Percentiles rank a stretch among this genome's conserved stretches.
Evolutionary conservation across 2,888 invertebrate genomes (phyloP).

Genomic region (Matsumyia berberina): DNA sequence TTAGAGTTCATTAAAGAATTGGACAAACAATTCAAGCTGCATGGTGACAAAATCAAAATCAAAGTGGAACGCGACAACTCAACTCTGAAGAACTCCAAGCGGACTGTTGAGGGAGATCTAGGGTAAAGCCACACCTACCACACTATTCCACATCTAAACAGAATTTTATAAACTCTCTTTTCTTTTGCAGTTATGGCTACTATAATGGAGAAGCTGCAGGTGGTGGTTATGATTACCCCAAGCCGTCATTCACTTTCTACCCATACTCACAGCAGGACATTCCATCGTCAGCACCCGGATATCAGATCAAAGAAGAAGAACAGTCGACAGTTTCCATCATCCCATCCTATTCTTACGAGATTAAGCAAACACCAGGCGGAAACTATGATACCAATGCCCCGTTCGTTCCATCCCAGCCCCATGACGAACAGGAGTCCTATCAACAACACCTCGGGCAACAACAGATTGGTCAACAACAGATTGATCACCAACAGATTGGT

Average conservation of each 20-base stretch:
- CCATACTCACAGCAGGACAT: slow-evolving; percentile 90
- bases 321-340: slow-evolving; percentile 86
- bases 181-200: slow-evolving; percentile 82
- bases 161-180: neutral
- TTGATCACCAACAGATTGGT: slow-evolving; percentile 78
- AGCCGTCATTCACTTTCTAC: slow-evolving; percentile 87
- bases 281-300: slow-evolving; percentile 80
- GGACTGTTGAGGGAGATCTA: slow-evolving; percentile 90
- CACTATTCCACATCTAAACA: too few relatives aligned
- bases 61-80: slow-evolving; percentile 83
- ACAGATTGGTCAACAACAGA: slow-evolving; percentile 77
- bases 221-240: slow-evolving; percentile 83
- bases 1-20: slow-evolving; percentile 83
- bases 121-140: slow-evolving; percentile 86
- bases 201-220: slow-evolving; percentile 78
- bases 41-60: slow-evolving; percentile 83
- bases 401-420: slow-evolving; percentile 63
- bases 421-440: slow-evolving; percentile 36
- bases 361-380: slow-evolving; percentile 78
- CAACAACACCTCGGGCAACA: too few relatives aligned
- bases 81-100: slow-evolving; percentile 85
- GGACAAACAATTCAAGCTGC: slow-evolving; percentile 83
- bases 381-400: slow-evolving; percentile 45
- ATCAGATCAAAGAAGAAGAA: slow-evolving; percentile 75
- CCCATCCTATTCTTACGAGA: slow-evolving; percentile 86